phyloP scores from a whole-genome alignment of 2,113 vertebrate species.

The Ammodytes dubius region DNA sequence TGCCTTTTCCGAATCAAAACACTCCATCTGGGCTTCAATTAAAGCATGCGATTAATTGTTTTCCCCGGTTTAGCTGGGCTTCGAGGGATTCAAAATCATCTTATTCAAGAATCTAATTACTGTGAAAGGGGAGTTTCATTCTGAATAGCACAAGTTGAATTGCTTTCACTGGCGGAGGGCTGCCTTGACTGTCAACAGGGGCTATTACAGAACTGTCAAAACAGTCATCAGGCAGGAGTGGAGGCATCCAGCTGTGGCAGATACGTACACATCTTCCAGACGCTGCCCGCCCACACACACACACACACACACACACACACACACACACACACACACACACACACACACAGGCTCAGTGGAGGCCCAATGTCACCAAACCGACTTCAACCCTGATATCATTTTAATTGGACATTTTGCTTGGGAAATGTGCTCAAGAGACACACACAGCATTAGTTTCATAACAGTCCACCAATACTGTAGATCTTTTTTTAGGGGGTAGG shows the following conservation, averaged over 20 bases:
- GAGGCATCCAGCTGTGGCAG: conserved; percentile 73
- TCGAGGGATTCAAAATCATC: conserved; percentile 69
- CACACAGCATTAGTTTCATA: conserved; percentile 17
- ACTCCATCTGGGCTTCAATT: conserved; percentile 75
- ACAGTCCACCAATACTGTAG: conserved; percentile 10
- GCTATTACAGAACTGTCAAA: conserved; percentile 81
- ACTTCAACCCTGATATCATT: conserved; percentile 61
- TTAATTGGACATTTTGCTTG: conserved; percentile 64
- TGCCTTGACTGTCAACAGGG: conserved; percentile 67
- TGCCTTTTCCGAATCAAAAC: conserved; percentile 61
- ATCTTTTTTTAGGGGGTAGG: conserved; percentile 44
- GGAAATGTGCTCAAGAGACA: conserved; percentile 37
- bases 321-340: conserved; percentile 56
- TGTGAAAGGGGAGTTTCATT: conserved; percentile 67
- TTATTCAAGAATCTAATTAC: conserved; percentile 79
- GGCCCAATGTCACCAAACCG: conserved; percentile 33
- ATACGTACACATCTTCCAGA: conserved; percentile 60
- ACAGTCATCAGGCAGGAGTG: conserved; percentile 70
- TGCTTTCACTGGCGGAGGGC: conserved; percentile 51
- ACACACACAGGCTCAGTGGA: conserved; percentile 44
- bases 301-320: conserved; percentile 51
- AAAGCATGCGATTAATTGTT: conserved; percentile 73
- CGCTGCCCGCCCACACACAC: conserved; percentile 35
- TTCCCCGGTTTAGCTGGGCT: conserved; percentile 55
- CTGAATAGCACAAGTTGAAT: conserved; percentile 68